phyloP scores from a whole-genome alignment of 1,140 invertebrate genomes.

The Pseudomyrmex cubaensis region DNA sequence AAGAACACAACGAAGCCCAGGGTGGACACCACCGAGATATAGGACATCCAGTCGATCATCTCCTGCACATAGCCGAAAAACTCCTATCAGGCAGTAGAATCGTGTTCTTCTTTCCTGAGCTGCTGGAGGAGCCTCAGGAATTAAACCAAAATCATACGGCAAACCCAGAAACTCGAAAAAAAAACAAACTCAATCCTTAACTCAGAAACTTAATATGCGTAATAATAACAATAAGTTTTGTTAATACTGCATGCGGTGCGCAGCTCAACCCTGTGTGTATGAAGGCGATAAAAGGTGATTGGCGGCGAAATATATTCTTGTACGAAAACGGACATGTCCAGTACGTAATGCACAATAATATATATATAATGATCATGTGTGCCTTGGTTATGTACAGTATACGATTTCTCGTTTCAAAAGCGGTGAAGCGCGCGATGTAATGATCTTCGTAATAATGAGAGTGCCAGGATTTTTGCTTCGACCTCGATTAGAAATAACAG shows the following conservation, averaged over 20 bases:
- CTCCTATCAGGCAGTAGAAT: slow-evolving; percentile 91
- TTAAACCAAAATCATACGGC: slow-evolving; percentile 52
- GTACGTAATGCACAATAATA: no score
- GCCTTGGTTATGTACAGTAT: slow-evolving; percentile 66
- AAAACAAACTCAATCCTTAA: slow-evolving; percentile 59
- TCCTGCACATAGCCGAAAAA: slow-evolving; percentile 98
- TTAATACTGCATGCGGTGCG: slow-evolving; percentile 76
- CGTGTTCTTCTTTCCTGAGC: slow-evolving; percentile 84
- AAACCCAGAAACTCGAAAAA: not conserved
- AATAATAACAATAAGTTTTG: slow-evolving; percentile 33
- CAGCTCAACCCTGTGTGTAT: slow-evolving; percentile 81
- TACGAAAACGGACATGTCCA: not conserved
- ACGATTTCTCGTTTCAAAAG: slow-evolving; percentile 55
- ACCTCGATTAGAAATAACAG: slow-evolving; percentile 53
- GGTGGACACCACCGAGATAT: slow-evolving; percentile 96
- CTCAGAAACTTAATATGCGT: slow-evolving; percentile 30
- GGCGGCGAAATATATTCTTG: slow-evolving; percentile 60
- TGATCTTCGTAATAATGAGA: slow-evolving; percentile 53
- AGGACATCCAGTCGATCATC: slow-evolving; percentile 99
- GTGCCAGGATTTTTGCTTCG: slow-evolving; percentile 67
- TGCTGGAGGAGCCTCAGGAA: slow-evolving; percentile 84
- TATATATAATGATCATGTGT: not conserved
- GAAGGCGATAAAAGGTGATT: slow-evolving; percentile 68
- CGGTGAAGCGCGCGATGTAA: slow-evolving; percentile 63
- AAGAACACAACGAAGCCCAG: slow-evolving; percentile 98